Evolutionary conservation across 2,797 vertebrate species (phyloP), one percentile per base, ranked within the genome.

Genomic region (Leptatherina wallacei): DNA sequence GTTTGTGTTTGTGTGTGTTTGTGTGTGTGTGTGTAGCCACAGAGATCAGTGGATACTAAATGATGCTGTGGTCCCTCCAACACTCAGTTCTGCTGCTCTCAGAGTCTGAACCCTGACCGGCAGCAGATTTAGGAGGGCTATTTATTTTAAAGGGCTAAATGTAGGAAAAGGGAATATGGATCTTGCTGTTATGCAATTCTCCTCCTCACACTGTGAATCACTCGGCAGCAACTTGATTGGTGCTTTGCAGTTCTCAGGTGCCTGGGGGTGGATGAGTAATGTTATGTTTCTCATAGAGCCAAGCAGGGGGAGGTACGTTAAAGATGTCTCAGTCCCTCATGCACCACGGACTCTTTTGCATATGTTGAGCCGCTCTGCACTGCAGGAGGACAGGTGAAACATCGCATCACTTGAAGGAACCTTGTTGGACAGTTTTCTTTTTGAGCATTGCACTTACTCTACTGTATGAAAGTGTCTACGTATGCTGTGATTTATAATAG

Each of bases 221-320:
- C 87, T 69, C 83, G 59, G 85, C 79, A 82, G 85, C 77, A 82
- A 75, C 77, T 81, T 80, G 91, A 90, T 90, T 87, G 87, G 88
- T 86, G 84, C 86, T 61, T 79, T 87, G 85, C 80, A 60, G 83
- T 52, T 86, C 84, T 82, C 84, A 85, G 86, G 83, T 80, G 83
- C 87, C 84, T 4, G 69, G 69, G 86, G 89, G 83, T 74, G 89
- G 86, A 85, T 94, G 92, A 92, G 83, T 91, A 88, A 93, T 86
- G 68, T 77, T 64, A n/a, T 81, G 80, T 83, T 93, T 89, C 69
- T 42, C 67, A 74, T 74, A 64, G 65, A 73, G 77, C 65, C 61
- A 51, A 61, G 65, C 61, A 64, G 56, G 35, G 52, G 55, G 66
- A 62, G 55, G 77, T 57, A 67, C 69, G 65, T 63, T 81, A 56